phyloP scores from a whole-genome alignment of 2,888 invertebrate genomes.

The Orthosia gracilis region DNA sequence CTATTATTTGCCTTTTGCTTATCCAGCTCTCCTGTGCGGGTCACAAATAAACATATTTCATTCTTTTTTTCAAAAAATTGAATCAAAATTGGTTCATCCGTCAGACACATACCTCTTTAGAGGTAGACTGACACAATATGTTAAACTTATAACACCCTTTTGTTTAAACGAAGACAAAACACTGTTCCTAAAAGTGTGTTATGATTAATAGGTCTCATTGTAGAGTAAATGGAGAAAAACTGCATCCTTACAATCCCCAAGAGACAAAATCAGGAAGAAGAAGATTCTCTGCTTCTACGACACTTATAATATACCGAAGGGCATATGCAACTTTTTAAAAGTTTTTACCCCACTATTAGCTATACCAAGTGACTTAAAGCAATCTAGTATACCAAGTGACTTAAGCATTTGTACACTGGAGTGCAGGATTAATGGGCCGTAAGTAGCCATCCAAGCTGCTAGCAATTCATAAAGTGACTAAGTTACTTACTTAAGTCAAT shows the following conservation, averaged over 20 bases:
- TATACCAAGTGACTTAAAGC: slow-evolving; percentile 36
- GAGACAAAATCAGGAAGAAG: neutral
- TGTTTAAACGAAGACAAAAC: too few species aligned
- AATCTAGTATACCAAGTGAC: slow-evolving; percentile 36
- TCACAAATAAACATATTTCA: too few species aligned
- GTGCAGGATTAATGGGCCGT: slow-evolving; percentile 54
- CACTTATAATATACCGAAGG: neutral
- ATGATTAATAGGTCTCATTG: neutral
- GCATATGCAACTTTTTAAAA: slow-evolving; percentile 3
- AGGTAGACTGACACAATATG: too few species aligned
- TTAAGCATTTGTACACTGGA: slow-evolving; percentile 36
- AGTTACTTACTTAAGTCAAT: too few species aligned
- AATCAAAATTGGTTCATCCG: too few species aligned
- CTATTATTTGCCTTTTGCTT: too few species aligned
- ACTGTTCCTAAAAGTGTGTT: too few species aligned
- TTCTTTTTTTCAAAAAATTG: too few species aligned
- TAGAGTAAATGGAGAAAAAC: neutral
- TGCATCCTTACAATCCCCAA: neutral
- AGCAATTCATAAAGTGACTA: slow-evolving; percentile 61
- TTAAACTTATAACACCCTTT: too few species aligned
- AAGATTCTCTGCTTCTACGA: neutral
- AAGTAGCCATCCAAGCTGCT: slow-evolving; percentile 47
- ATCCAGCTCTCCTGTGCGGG: too few species aligned
- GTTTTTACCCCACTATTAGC: slow-evolving; percentile 13
- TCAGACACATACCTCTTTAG: too few species aligned